A percentile compares a stretch with the other conserved stretches of the same genome.
Conservation (phyloP, 2,888 invertebrate species). For the Eupithecia vulgata region DNA sequence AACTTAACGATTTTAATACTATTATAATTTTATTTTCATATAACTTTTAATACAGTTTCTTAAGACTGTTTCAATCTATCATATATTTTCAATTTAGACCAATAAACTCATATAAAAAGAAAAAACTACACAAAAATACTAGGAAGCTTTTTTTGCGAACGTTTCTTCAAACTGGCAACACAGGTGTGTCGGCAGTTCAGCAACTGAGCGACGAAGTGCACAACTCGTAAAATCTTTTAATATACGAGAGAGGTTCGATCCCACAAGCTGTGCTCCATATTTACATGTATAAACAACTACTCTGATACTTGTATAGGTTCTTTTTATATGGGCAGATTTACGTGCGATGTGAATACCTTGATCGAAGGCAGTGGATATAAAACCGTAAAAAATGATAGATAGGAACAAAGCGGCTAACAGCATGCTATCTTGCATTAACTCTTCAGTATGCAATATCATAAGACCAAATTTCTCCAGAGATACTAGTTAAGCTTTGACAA, state of each 20-base stretch:
- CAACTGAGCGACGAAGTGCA: constrained; percentile 49
- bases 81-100: neutral
- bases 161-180: constrained; percentile 26
- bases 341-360: neutral
- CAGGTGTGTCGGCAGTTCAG: constrained; percentile 48
- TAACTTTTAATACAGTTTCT: neutral
- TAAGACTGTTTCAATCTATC: neutral
- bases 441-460: neutral
- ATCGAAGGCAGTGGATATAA: neutral
- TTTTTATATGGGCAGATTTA: neutral
- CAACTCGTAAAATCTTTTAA: constrained; percentile 57
- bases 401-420: neutral
- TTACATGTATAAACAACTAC: constrained; percentile 37
- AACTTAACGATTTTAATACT: no score
- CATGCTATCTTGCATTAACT: neutral
- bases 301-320: neutral
- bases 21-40: no score
- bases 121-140: neutral
- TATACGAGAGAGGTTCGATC: constrained; percentile 54
- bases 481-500: neutral
- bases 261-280: constrained; percentile 30
- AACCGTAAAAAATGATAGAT: neutral
- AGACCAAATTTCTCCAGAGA: neutral
- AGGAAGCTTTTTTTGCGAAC: constrained; percentile 17
- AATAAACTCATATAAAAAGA: neutral